These are phyloP conservation scores for Scalopus aquaticus DNA, from an alignment of 2,113 vertebrate species.

Conservation along the genomic window DNA sequence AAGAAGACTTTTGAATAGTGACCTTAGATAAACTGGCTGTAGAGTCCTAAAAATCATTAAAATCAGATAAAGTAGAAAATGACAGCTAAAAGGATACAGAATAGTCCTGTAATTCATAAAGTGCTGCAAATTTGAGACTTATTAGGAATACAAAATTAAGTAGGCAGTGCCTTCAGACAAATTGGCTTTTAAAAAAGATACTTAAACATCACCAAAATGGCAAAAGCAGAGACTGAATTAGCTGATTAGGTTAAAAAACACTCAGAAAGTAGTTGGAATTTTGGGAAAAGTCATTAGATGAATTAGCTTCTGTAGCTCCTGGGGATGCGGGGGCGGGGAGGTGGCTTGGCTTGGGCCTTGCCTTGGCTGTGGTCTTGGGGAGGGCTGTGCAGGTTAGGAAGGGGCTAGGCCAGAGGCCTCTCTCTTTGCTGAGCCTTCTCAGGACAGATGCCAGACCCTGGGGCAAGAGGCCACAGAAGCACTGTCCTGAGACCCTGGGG, in stretches of 20 bases:
- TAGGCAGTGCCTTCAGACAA: constrained; percentile 23
- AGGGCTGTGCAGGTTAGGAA: neutral
- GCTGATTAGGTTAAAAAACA: constrained; percentile 55
- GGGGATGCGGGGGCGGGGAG: too few relatives aligned
- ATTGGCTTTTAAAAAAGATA: neutral
- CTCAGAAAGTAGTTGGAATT: constrained; percentile 20
- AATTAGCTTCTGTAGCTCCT: neutral
- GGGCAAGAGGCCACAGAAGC: too few relatives aligned
- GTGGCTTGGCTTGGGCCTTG: too few relatives aligned
- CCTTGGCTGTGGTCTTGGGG: neutral
- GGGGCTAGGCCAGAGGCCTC: neutral
- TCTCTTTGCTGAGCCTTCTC: neutral
- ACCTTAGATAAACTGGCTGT: neutral
- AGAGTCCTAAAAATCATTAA: neutral
- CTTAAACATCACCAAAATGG: constrained; percentile 49
- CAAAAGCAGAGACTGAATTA: constrained; percentile 35
- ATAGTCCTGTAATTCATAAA: neutral
- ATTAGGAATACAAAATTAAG: neutral
- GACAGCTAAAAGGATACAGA: constrained; percentile 8
- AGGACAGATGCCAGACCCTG: neutral
- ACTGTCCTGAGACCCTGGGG: neutral
- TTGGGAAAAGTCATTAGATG: neutral
- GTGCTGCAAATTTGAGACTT: constrained; percentile 22
- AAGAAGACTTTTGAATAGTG: constrained; percentile 19
- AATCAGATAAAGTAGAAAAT: constrained; percentile 49